Evolutionary conservation across 2,888 invertebrate genomes (phyloP).

Genomic region (Athalia circularis): DNA sequence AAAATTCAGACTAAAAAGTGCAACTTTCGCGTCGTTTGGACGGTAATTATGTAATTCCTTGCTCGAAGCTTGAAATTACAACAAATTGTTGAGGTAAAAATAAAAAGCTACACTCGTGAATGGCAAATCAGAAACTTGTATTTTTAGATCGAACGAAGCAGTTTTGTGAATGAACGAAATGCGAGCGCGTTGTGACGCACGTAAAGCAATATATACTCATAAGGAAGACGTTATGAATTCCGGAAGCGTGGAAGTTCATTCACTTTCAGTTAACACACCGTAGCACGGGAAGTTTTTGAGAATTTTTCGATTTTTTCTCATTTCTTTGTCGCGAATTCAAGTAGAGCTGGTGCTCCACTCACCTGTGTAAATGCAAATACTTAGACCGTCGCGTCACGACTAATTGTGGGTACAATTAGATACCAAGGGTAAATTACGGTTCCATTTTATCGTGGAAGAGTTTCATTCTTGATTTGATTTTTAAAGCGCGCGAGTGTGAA

Average conservation of each 20-base stretch:
- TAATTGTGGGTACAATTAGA: too few relatives aligned
- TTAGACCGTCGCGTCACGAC: too few relatives aligned
- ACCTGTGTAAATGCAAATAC: too few relatives aligned
- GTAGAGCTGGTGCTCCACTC: too few relatives aligned
- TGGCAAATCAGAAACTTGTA: background rate
- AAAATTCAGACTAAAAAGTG: background rate
- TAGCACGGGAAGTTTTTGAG: background rate
- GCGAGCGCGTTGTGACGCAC: background rate
- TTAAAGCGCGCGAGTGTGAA: too few relatives aligned
- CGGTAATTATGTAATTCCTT: constrained; percentile 20
- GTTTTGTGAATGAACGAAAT: background rate
- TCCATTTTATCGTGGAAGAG: too few relatives aligned
- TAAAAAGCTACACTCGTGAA: background rate
- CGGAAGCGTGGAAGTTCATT: background rate
- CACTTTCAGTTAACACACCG: background rate
- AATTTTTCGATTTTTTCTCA: background rate
- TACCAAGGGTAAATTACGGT: too few relatives aligned
- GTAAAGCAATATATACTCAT: background rate
- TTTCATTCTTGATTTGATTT: too few relatives aligned
- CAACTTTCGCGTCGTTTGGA: constrained; percentile 30
- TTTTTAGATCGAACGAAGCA: background rate
- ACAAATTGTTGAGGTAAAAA: too few relatives aligned
- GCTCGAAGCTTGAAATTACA: too few relatives aligned
- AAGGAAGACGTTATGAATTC: background rate
- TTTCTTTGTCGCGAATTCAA: background rate